phyloP scores from a whole-genome alignment of 2,888 invertebrate species.

The Eilema sororculum region DNA sequence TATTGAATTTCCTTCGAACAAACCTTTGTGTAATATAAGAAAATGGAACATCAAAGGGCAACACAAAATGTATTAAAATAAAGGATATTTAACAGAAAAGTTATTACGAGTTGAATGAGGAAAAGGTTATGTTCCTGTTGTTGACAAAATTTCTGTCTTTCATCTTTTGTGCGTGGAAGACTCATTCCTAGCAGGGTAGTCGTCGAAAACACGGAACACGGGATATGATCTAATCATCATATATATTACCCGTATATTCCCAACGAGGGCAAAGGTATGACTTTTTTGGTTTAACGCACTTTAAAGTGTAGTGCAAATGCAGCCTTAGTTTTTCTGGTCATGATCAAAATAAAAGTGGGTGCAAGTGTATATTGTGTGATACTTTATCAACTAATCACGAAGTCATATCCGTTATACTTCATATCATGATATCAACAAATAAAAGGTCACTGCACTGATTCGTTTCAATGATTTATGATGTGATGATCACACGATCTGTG shows the following conservation, averaged over 20 bases:
- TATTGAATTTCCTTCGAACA: neutral
- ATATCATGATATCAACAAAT: conserved; percentile 11
- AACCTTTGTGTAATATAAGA: neutral
- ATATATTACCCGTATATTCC: neutral
- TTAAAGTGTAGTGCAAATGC: too few species aligned
- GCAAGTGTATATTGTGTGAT: neutral
- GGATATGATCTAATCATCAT: too few species aligned
- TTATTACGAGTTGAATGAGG: neutral
- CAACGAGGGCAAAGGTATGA: too few species aligned
- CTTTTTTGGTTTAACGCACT: too few species aligned
- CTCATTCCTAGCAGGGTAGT: neutral
- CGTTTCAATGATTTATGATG: neutral
- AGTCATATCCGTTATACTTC: conserved; percentile 5
- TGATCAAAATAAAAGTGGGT: neutral
- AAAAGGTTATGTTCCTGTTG: neutral
- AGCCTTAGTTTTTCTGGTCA: too few species aligned
- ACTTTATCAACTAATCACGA: conserved; percentile 2
- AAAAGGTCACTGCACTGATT: conserved; percentile 17
- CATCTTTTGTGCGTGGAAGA: neutral
- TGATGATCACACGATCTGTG: neutral
- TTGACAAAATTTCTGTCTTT: neutral
- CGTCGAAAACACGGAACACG: too few species aligned
- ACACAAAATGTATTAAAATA: neutral
- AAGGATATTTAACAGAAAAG: neutral
- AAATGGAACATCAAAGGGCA: neutral